Conservation (phyloP, 2,888 invertebrate genomes). For the Chalcis sispes region DNA sequence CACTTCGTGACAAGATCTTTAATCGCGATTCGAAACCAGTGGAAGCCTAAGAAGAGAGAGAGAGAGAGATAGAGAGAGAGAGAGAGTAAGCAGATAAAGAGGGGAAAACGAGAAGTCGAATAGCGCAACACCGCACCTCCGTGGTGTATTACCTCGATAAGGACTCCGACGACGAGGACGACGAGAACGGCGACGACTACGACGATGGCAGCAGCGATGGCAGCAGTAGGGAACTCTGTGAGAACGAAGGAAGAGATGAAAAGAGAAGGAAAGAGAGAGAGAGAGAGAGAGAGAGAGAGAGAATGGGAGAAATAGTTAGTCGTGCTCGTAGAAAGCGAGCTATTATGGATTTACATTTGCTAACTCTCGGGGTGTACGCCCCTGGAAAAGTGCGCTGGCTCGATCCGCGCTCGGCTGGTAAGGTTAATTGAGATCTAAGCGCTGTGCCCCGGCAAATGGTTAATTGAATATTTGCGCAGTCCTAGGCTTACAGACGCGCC, state of each 20-base stretch:
- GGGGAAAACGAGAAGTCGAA: conserved; percentile 17
- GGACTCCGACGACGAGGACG: conserved; percentile 71
- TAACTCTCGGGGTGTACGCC: background rate
- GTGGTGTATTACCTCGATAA: conserved; percentile 61
- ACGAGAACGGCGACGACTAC: conserved; percentile 48
- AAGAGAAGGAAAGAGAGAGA: background rate
- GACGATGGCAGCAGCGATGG: conserved; percentile 36
- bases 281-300: conserved; percentile 4
- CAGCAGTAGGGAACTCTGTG: conserved; percentile 49
- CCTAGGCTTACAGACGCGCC: conserved; percentile 3
- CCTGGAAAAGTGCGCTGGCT: conserved; percentile 27
- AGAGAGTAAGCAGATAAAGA: conserved; percentile 28
- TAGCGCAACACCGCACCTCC: conserved; percentile 70
- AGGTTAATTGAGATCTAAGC: conserved; percentile 56
- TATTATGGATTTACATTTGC: conserved; percentile 51
- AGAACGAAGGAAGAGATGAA: conserved; percentile 48
- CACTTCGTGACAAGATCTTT: conserved; percentile 74
- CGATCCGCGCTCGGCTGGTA: conserved; percentile 10
- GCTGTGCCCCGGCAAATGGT: conserved; percentile 34
- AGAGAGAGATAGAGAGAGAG: conserved; percentile 21
- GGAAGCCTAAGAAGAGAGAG: background rate
- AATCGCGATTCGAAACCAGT: conserved; percentile 70
- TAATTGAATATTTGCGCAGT: conserved; percentile 53
- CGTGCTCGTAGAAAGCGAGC: conserved; percentile 1
- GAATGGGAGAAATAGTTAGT: conserved; percentile 16